Percentiles rank a stretch among this genome's conserved stretches.
Conservation (phyloP, 2,797 vertebrate genomes). For the Sardinella longiceps region DNA sequence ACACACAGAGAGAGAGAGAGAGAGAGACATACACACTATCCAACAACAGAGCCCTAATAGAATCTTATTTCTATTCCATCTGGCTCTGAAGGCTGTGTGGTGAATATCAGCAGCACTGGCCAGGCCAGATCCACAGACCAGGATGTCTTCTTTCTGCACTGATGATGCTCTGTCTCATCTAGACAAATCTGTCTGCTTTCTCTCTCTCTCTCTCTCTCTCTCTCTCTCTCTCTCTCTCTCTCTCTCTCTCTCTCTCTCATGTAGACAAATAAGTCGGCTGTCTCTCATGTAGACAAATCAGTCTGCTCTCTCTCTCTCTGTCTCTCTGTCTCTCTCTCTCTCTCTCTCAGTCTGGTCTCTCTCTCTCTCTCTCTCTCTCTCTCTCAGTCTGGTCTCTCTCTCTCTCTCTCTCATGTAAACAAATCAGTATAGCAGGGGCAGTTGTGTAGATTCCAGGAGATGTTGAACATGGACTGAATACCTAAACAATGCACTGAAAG, state of each 20-base stretch:
- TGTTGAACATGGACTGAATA: neutral
- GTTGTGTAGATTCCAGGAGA: neutral
- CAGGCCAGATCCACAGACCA: neutral
- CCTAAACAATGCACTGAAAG: neutral
- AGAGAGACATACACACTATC: neutral
- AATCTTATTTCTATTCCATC: neutral
- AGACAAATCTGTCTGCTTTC: no score
- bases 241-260: neutral
- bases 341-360: no score
- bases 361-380: no score
- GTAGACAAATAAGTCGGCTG: neutral
- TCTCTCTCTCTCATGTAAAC: no score
- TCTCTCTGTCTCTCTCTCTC: no score
- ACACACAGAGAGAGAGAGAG: no score
- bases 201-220: neutral
- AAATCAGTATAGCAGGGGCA: neutral
- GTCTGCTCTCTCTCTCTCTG: neutral
- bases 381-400: neutral
- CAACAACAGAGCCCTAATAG: neutral
- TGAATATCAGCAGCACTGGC: neutral
- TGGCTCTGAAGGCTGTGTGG: neutral
- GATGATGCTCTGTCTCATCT: neutral
- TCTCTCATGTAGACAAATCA: neutral
- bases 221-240: neutral
- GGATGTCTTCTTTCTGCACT: no score